Percentiles rank a stretch among this genome's conserved stretches.
These are phyloP conservation scores for Nemotelus nigrinus DNA, from an alignment of 2,888 invertebrate genomes.

Conservation along the genomic window DNA sequence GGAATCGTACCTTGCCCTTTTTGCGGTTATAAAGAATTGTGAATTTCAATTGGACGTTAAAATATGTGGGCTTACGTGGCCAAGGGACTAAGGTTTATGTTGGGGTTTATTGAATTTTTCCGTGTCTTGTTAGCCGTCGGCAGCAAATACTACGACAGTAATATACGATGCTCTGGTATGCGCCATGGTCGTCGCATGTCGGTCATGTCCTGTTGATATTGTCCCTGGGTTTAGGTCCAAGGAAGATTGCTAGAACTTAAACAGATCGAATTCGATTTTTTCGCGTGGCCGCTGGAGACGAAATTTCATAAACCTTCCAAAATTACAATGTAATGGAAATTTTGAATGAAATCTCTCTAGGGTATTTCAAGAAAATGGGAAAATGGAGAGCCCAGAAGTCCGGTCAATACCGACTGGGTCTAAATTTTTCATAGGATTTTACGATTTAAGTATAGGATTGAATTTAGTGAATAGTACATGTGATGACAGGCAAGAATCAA, in stretches of 20 bases:
- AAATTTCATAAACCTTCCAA: constrained; percentile 2
- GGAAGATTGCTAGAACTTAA: neutral
- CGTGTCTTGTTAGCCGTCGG: neutral
- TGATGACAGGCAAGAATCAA: too few species aligned
- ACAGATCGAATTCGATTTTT: neutral
- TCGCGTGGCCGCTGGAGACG: neutral
- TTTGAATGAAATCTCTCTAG: constrained; percentile 16
- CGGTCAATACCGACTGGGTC: too few species aligned
- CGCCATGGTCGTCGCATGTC: too few species aligned
- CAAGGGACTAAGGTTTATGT: constrained; percentile 19
- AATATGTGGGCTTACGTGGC: constrained; percentile 1
- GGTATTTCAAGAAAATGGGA: constrained; percentile 9
- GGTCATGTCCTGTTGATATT: too few species aligned
- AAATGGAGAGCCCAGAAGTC: too few species aligned
- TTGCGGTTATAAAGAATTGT: constrained; percentile 13
- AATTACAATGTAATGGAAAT: constrained; percentile 24
- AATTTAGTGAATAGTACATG: too few species aligned
- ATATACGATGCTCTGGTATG: too few species aligned
- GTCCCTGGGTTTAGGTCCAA: too few species aligned
- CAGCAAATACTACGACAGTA: neutral
- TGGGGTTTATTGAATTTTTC: constrained; percentile 33
- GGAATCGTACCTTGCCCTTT: neutral
- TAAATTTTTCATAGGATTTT: too few species aligned
- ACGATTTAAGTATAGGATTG: too few species aligned
- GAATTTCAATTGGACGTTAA: constrained; percentile 29